Conservation (phyloP, 2,797 vertebrate genomes). For the Chromis chromis region DNA sequence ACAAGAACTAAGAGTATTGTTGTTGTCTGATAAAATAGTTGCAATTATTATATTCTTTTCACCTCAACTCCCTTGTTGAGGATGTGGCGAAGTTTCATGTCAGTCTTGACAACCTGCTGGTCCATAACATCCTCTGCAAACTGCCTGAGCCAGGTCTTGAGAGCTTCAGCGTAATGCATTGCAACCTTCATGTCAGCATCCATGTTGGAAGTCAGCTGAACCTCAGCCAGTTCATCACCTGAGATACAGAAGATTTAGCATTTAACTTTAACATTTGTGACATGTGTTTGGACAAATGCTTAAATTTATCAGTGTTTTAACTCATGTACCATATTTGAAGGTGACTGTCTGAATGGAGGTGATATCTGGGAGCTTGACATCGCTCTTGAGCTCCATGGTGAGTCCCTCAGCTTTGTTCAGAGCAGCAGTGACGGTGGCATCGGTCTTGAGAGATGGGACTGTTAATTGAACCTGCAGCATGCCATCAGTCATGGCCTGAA, state of each 20-base stretch:
- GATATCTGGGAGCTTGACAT: slow-evolving; percentile 83
- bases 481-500: slow-evolving; percentile 80
- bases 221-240: slow-evolving; percentile 89
- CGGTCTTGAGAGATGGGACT: slow-evolving; percentile 85
- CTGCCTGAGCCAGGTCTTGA: slow-evolving; percentile 73
- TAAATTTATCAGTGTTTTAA: neutral
- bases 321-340: slow-evolving; percentile 87
- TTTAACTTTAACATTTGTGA: slow-evolving; percentile 25
- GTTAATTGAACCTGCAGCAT: slow-evolving; percentile 85
- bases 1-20: neutral
- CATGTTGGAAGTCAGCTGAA: slow-evolving; percentile 87
- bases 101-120: slow-evolving; percentile 87
- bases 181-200: slow-evolving; percentile 85
- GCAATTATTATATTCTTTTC: slow-evolving; percentile 50
- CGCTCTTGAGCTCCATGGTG: slow-evolving; percentile 87
- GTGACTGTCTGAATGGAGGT: slow-evolving; percentile 84
- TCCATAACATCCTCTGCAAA: slow-evolving; percentile 84
- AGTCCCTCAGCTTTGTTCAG: slow-evolving; percentile 78
- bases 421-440: slow-evolving; percentile 84
- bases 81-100: slow-evolving; percentile 91
- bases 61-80: slow-evolving; percentile 89
- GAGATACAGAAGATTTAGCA: slow-evolving; percentile 41
- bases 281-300: neutral
- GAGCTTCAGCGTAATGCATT: slow-evolving; percentile 68
- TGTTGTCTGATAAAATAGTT: neutral